These are phyloP conservation scores for Drosophila meridionalis DNA, from an alignment of 2,888 invertebrate species.

Conservation along the genomic window DNA sequence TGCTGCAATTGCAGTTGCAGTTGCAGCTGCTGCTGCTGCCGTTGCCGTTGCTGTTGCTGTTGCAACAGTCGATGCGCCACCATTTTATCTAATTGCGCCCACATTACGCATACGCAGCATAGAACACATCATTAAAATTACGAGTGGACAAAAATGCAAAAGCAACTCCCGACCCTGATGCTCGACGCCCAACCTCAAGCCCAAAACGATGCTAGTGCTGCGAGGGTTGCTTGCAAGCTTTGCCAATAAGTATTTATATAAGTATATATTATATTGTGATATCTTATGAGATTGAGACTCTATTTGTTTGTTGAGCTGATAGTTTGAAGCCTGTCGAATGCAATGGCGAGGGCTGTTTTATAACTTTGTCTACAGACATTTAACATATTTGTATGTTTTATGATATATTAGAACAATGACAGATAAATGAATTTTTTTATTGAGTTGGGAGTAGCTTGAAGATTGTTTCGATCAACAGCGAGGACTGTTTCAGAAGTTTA, in stretches of 20 bases:
- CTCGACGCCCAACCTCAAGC: constrained; percentile 5
- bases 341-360: neutral
- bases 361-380: neutral
- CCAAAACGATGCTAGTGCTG: neutral
- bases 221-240: constrained; percentile 7
- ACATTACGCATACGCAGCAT: constrained; percentile 73
- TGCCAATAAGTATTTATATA: neutral
- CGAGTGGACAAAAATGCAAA: constrained; percentile 57
- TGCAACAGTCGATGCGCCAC: constrained; percentile 52
- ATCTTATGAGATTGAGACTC: neutral
- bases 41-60: constrained; percentile 17
- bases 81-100: constrained; percentile 79
- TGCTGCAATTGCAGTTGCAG: constrained; percentile 51
- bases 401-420: too few relatives aligned
- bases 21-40: constrained; percentile 20
- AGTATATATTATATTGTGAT: neutral
- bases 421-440: too few relatives aligned
- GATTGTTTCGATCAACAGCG: neutral
- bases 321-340: neutral
- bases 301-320: neutral
- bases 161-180: neutral
- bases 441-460: too few relatives aligned
- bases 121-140: constrained; percentile 77
- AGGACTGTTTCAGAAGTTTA: neutral
- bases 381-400: too few relatives aligned